Percentiles rank a stretch among this genome's conserved stretches.
These are phyloP conservation scores for Cremastinae sp. DNA, from an alignment of 2,888 invertebrate genomes.

Conservation along the genomic window DNA sequence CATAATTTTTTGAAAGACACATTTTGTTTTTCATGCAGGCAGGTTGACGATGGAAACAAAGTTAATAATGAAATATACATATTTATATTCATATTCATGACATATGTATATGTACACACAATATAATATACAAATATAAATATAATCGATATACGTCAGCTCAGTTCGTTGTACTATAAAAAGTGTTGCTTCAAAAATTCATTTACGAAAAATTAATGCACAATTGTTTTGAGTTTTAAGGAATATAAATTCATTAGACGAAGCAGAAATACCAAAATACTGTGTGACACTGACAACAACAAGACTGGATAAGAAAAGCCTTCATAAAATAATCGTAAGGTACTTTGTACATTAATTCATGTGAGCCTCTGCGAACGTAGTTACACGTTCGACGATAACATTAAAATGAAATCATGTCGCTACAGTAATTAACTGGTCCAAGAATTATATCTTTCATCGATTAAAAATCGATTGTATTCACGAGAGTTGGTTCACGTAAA, in stretches of 20 bases:
- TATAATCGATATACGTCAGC: background rate
- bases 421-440: background rate
- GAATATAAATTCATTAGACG: too few species aligned
- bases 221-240: too few species aligned
- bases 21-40: background rate
- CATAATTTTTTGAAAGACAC: background rate
- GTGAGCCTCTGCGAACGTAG: conserved; percentile 49
- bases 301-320: conserved; percentile 19
- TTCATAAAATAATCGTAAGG: conserved; percentile 31
- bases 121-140: background rate
- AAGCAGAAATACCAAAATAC: conserved; percentile 24
- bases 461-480: conserved; percentile 23
- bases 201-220: too few species aligned
- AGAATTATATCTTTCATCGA: background rate
- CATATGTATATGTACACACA: background rate
- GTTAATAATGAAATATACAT: too few species aligned
- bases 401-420: background rate
- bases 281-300: conserved; percentile 44
- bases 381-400: conserved; percentile 14
- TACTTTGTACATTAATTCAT: conserved; percentile 56
- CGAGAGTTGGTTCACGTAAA: background rate
- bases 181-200: too few species aligned
- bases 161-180: too few species aligned
- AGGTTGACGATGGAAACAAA: too few species aligned
- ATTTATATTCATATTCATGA: too few species aligned